These are phyloP conservation scores for Elysia chlorotica DNA, from an alignment of 1,140 invertebrate genomes.

Conservation along the genomic window DNA sequence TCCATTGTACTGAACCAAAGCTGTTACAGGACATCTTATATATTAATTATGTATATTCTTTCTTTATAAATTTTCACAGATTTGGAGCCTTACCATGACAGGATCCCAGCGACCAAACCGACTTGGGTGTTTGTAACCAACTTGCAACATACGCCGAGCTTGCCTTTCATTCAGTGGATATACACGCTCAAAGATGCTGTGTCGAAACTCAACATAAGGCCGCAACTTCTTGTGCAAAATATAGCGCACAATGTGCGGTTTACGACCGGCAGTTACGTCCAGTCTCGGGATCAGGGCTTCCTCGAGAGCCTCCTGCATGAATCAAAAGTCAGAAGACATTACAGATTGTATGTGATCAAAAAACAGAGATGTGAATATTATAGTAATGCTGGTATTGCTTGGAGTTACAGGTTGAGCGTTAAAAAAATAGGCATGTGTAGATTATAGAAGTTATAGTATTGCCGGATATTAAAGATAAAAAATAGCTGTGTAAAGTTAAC, in stretches of 20 bases:
- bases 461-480: no score
- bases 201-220: slow-evolving; percentile 49
- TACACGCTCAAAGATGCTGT: slow-evolving; percentile 61
- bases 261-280: slow-evolving; percentile 52
- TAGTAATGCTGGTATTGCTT: no score
- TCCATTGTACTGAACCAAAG: not conserved
- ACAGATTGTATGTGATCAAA: no score
- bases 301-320: slow-evolving; percentile 52
- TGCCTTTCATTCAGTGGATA: slow-evolving; percentile 55
- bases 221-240: slow-evolving; percentile 55
- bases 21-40: not conserved
- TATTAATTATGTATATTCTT: not conserved
- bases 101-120: slow-evolving; percentile 63
- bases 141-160: slow-evolving; percentile 53
- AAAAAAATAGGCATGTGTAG: no score
- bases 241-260: slow-evolving; percentile 60
- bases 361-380: no score
- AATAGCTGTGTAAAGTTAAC: no score
- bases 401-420: no score
- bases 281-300: slow-evolving; percentile 55
- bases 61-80: not conserved
- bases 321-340: not conserved
- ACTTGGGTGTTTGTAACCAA: slow-evolving; percentile 61
- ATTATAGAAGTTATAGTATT: no score
- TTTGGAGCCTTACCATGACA: slow-evolving; percentile 45